These are phyloP conservation scores for Acrocyrtus sp. DNA, from an alignment of 2,888 invertebrate genomes.

Conservation along the genomic window DNA sequence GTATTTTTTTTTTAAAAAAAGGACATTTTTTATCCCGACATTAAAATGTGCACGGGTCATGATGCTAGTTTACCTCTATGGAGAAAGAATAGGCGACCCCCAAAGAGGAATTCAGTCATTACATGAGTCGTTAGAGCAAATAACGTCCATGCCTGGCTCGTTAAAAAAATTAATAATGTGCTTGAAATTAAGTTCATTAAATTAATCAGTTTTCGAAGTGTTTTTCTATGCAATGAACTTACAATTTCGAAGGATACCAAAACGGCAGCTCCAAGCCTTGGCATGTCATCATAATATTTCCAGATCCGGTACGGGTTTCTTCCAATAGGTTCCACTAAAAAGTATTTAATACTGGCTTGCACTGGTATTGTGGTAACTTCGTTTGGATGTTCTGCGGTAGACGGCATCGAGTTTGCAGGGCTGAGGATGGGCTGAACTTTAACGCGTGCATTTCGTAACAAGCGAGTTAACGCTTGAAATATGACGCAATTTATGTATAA, in stretches of 20 bases:
- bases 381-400: neutral
- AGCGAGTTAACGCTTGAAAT: conserved; percentile 37
- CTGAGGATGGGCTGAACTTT: neutral
- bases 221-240: neutral
- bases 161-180: neutral
- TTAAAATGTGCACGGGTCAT: no score
- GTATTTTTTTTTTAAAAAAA: no score
- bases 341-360: conserved; percentile 27
- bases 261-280: conserved; percentile 43
- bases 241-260: conserved; percentile 49
- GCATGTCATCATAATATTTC: conserved; percentile 41
- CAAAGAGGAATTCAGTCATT: conserved; percentile 46
- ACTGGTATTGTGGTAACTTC: no score
- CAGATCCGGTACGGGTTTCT: conserved; percentile 21
- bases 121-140: conserved; percentile 43
- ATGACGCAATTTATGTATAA: conserved; percentile 42
- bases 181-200: neutral
- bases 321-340: conserved; percentile 48
- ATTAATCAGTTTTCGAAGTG: neutral
- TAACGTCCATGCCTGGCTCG: conserved; percentile 39
- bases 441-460: conserved; percentile 36
- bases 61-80: conserved; percentile 37
- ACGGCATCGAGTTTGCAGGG: neutral
- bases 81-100: conserved; percentile 49
- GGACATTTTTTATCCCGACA: no score